These are phyloP conservation scores for Chiridota heheva DNA, from an alignment of 35 echinoderm and acorn worm genomes.

Conservation along the genomic window DNA sequence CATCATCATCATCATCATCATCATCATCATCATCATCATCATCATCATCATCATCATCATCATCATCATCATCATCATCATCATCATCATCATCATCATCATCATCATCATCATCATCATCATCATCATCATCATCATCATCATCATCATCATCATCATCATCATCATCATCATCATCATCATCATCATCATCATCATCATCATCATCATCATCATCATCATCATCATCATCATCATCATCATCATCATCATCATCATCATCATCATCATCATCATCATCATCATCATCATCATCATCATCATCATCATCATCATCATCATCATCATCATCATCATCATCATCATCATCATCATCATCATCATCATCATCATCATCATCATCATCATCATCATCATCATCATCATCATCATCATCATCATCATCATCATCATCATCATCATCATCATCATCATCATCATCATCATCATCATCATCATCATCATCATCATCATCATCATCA, in stretches of 20 bases:
- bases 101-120: conserved; percentile 6
- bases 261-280: conserved; percentile 6
- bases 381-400: conserved; percentile 6
- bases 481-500: conserved; percentile 6
- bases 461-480: conserved; percentile 6
- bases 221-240: conserved; percentile 6
- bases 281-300: conserved; percentile 6
- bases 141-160: conserved; percentile 6
- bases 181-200: conserved; percentile 6
- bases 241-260: conserved; percentile 6
- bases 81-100: conserved; percentile 6
- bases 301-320: conserved; percentile 6
- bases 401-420: conserved; percentile 6
- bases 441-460: conserved; percentile 6
- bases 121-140: conserved; percentile 6
- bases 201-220: conserved; percentile 6
- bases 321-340: conserved; percentile 6
- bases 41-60: conserved; percentile 4
- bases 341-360: conserved; percentile 6
- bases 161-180: conserved; percentile 6
- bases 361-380: conserved; percentile 6
- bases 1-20: conserved; percentile 6
- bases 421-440: conserved; percentile 6
- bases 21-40: conserved; percentile 5
- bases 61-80: conserved; percentile 4